Evolutionary conservation across 2,888 invertebrate species (phyloP).

Genomic region (Sphaerophoria rueppellii): DNA sequence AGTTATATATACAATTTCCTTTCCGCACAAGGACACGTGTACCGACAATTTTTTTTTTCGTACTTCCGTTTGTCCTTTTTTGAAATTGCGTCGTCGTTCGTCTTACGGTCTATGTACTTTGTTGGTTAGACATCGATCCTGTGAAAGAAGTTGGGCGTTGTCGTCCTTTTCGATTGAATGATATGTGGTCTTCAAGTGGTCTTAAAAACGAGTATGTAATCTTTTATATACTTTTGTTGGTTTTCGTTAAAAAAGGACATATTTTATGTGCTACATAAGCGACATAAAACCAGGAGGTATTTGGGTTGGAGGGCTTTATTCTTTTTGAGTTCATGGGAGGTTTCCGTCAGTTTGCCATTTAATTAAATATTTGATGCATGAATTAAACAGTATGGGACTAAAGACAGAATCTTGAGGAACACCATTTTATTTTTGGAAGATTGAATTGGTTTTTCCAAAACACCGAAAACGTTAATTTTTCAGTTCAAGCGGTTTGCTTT

Average conservation of each 20-base stretch:
- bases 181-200: slow-evolving; percentile 44
- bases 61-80: slow-evolving; percentile 22
- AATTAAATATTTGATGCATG: neutral
- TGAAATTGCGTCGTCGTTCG: neutral
- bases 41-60: slow-evolving; percentile 10
- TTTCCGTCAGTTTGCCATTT: neutral
- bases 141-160: slow-evolving; percentile 51
- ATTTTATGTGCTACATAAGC: slow-evolving; percentile 52
- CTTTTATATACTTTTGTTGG: slow-evolving; percentile 42
- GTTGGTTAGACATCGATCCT: slow-evolving; percentile 39
- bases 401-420: neutral
- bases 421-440: neutral
- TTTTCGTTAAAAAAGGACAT: slow-evolving; percentile 16
- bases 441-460: too few species aligned
- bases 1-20: slow-evolving; percentile 37
- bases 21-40: slow-evolving; percentile 62
- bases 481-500: too few species aligned
- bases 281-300: slow-evolving; percentile 22
- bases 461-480: too few species aligned
- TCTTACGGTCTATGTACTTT: neutral
- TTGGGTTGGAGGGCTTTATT: neutral
- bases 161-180: slow-evolving; percentile 33
- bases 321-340: neutral
- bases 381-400: neutral
- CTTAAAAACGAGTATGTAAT: slow-evolving; percentile 24